Evolutionary conservation across 2,113 vertebrate species (phyloP).

Genomic region (Erythrolamprus reginae): DNA sequence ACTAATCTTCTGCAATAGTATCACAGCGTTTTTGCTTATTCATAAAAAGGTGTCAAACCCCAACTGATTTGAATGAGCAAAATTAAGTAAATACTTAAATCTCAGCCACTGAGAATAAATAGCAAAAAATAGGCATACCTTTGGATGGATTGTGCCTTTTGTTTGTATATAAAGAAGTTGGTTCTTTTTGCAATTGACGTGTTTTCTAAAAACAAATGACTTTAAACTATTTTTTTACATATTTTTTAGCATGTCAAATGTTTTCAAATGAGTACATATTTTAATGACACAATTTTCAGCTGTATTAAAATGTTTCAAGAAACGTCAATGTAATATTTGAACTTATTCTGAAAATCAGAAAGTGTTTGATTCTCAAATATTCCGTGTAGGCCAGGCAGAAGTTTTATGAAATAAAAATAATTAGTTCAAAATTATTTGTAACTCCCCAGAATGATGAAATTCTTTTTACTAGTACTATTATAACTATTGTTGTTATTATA

Average conservation of each 20-base stretch:
- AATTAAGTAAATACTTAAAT: not conserved
- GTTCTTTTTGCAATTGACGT: slow-evolving; percentile 53
- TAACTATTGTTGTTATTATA: slow-evolving; percentile 17
- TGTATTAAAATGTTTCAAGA: slow-evolving; percentile 49
- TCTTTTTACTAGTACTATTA: not conserved
- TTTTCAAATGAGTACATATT: slow-evolving; percentile 44
- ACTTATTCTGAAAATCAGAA: slow-evolving; percentile 4
- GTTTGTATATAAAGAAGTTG: slow-evolving; percentile 48
- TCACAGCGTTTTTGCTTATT: not conserved
- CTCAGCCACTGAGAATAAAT: not conserved
- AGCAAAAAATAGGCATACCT: not conserved
- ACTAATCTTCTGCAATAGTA: not conserved
- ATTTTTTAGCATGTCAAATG: slow-evolving; percentile 54
- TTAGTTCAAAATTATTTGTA: slow-evolving; percentile 49
- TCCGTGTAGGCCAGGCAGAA: slow-evolving; percentile 31
- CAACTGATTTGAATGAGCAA: not conserved
- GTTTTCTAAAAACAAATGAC: slow-evolving; percentile 62
- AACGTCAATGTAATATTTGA: slow-evolving; percentile 37
- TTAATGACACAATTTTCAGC: slow-evolving; percentile 44
- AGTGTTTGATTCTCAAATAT: slow-evolving; percentile 27
- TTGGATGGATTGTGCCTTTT: not conserved
- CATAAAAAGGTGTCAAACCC: slow-evolving; percentile 13
- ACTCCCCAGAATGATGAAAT: slow-evolving; percentile 47
- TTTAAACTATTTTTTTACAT: slow-evolving; percentile 68
- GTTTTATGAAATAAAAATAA: slow-evolving; percentile 37